A percentile compares a stretch with the other conserved stretches of the same genome.
Evolutionary conservation across 2,888 invertebrate genomes (phyloP).

Genomic region (Sphaerophoria rueppellii): DNA sequence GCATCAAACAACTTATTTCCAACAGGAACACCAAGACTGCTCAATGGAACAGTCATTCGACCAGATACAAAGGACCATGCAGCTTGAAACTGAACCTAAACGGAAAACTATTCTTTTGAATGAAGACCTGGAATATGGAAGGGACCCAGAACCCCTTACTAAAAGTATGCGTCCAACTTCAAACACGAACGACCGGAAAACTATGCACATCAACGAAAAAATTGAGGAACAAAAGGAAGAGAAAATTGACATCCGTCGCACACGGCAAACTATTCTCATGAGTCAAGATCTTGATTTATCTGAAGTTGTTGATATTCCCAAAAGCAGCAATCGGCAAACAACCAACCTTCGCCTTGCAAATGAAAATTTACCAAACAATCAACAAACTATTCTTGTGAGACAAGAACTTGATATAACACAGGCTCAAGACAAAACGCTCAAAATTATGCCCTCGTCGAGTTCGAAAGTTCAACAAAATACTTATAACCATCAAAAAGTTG

Average conservation of each 20-base stretch:
- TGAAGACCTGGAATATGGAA: constrained; percentile 3
- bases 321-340: not conserved
- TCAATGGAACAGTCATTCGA: not conserved
- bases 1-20: not conserved
- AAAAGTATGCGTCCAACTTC: no score
- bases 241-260: no score
- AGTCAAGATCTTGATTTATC: constrained; percentile 12
- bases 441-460: no score
- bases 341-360: not conserved
- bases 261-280: not conserved
- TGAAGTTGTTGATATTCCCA: not conserved
- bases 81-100: no score
- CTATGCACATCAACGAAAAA: constrained; percentile 4
- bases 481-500: not conserved
- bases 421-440: no score
- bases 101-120: constrained; percentile 6
- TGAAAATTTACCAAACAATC: no score
- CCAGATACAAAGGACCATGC: no score
- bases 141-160: no score
- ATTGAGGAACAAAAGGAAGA: no score
- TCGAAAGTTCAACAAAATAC: no score
- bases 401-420: not conserved
- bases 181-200: not conserved
- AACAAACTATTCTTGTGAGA: no score
- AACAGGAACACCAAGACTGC: not conserved